Evolutionary conservation across 2,888 invertebrate species (phyloP).

Genomic region (Ctena decussata): DNA sequence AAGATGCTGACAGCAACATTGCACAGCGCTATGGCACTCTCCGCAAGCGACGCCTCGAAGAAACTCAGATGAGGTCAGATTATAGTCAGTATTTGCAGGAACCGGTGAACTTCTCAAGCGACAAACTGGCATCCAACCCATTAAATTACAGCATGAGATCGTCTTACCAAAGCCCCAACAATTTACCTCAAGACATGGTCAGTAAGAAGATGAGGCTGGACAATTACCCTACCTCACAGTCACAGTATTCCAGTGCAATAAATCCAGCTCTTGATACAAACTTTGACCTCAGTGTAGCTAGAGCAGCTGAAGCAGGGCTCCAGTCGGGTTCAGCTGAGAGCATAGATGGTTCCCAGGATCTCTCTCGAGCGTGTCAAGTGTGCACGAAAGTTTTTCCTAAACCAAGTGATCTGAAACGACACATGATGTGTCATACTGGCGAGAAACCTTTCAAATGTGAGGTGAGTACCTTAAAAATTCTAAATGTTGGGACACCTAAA

Average conservation of each 20-base stretch:
- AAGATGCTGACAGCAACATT: slow-evolving; percentile 53
- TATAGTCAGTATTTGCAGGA: neutral
- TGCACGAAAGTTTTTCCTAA: slow-evolving; percentile 83
- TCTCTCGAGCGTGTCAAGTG: slow-evolving; percentile 70
- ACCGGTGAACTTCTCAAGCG: neutral
- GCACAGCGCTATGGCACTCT: slow-evolving; percentile 59
- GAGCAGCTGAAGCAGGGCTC: slow-evolving; percentile 2
- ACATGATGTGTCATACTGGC: slow-evolving; percentile 85
- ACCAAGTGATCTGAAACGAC: slow-evolving; percentile 84
- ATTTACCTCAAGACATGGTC: slow-evolving; percentile 14
- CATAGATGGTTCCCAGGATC: slow-evolving; percentile 23
- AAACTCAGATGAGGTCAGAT: slow-evolving; percentile 1
- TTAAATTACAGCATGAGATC: slow-evolving; percentile 1
- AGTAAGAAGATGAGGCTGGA: slow-evolving; percentile 43
- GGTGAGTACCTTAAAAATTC: too few relatives aligned
- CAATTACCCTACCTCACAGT: slow-evolving; percentile 18
- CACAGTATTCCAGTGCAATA: slow-evolving; percentile 42
- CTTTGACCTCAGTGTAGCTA: neutral
- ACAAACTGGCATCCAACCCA: slow-evolving; percentile 19
- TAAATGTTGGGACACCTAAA: too few relatives aligned
- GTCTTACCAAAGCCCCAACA: neutral
- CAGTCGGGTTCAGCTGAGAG: slow-evolving; percentile 1
- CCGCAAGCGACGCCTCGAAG: slow-evolving; percentile 60
- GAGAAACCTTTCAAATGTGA: slow-evolving; percentile 83
- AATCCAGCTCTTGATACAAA: slow-evolving; percentile 13